phyloP scores from a whole-genome alignment of 2,113 vertebrate genomes.

The cattle (Bos taurus) region ARS-UCD2.0 NC_037357.1:11593501-11594000 shows the following conservation, averaged over 20 bases:
- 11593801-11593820: background rate
- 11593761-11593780: background rate
- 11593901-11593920: background rate
- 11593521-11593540: background rate
- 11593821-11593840: background rate
- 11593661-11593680: conserved; percentile 5
- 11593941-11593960: background rate
- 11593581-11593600: conserved; percentile 20
- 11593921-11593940: background rate
- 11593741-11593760: background rate
- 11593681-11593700: background rate
- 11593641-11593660: conserved; percentile 33
- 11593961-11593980: background rate
- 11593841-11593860: background rate
- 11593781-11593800: background rate
- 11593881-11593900: background rate
- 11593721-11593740: background rate
- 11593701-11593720: background rate
- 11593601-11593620: conserved; percentile 10
- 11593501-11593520: background rate
- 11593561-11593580: background rate
- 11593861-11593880: background rate
- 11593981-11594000: background rate
- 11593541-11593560: background rate
- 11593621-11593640: conserved; percentile 22